Conservation (phyloP, 1,140 invertebrate species). For the Drosophila repleta region DNA sequence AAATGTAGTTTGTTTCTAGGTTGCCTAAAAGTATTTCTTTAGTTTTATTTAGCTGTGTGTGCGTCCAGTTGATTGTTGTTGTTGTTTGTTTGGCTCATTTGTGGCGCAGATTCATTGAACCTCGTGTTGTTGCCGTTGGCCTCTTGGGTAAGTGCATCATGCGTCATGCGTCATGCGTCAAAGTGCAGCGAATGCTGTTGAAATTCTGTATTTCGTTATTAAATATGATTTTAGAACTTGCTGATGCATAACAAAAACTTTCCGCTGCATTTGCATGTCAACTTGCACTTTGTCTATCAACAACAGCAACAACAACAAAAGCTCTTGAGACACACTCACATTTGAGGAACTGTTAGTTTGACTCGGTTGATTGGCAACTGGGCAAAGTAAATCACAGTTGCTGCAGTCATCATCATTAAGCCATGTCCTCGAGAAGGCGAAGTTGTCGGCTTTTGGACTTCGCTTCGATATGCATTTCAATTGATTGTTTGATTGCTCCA, state of each 20-base stretch:
- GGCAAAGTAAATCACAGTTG: constrained; percentile 12
- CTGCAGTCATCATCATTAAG: too few relatives aligned
- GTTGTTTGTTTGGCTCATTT: constrained; percentile 12
- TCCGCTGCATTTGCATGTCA: constrained; percentile 48
- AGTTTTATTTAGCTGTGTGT: constrained; percentile 3
- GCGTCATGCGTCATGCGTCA: constrained; percentile 36
- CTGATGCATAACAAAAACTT: constrained; percentile 54
- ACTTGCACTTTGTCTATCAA: constrained; percentile 51
- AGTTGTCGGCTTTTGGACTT: constrained; percentile 52
- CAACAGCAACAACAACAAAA: neutral
- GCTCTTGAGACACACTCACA: constrained; percentile 3
- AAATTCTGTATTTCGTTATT: constrained; percentile 22
- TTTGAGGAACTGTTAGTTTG: neutral
- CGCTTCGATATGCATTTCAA: constrained; percentile 38
- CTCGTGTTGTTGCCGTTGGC: constrained; percentile 17
- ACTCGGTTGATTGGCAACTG: constrained; percentile 3
- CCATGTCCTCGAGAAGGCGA: too few relatives aligned
- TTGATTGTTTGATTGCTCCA: constrained; percentile 8
- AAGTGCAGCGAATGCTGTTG: constrained; percentile 18
- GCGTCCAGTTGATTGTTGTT: neutral
- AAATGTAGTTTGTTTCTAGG: neutral
- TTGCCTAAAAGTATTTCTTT: constrained; percentile 2
- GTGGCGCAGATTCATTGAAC: constrained; percentile 38
- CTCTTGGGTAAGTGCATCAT: constrained; percentile 32
- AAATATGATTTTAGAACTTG: constrained; percentile 11